Percentiles rank a stretch among this genome's conserved stretches.
Evolutionary conservation across 2,113 vertebrate genomes (phyloP).

Genomic region (Oncorhynchus mykiss): DNA sequence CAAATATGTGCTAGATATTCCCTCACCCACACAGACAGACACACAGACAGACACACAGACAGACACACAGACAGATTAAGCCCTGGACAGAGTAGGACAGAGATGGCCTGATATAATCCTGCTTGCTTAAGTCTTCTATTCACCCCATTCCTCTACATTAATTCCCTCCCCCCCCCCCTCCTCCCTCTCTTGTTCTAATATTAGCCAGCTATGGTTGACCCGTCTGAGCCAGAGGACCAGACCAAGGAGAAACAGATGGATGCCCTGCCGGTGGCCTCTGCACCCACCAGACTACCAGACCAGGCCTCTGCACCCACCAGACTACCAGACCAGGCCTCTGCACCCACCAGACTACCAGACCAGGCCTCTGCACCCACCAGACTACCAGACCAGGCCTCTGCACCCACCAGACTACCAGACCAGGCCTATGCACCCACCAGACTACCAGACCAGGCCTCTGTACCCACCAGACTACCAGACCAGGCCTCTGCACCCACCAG

Average conservation of each 20-base stretch:
- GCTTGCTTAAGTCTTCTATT: constrained; percentile 24
- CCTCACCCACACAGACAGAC: constrained; percentile 46
- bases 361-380: no score
- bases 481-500: constrained; percentile 59
- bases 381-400: no score
- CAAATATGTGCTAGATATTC: constrained; percentile 31
- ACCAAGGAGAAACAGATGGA: constrained; percentile 63
- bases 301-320: no score
- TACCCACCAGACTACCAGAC: constrained; percentile 62
- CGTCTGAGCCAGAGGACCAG: constrained; percentile 73
- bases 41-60: constrained; percentile 42
- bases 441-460: no score
- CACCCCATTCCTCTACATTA: constrained; percentile 18
- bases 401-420: no score
- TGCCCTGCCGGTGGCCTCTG: constrained; percentile 51
- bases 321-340: no score
- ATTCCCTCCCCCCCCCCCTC: constrained; percentile 4
- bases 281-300: constrained; percentile 36
- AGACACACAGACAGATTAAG: constrained; percentile 49
- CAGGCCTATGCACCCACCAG: no score
- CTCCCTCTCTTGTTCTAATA: constrained; percentile 17
- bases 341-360: no score
- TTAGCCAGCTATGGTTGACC: constrained; percentile 76
- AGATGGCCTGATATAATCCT: constrained; percentile 36
- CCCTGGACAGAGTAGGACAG: constrained; percentile 21